Evolutionary conservation across 1,140 invertebrate species (phyloP).

Genomic region (Batillaria attramentaria): DNA sequence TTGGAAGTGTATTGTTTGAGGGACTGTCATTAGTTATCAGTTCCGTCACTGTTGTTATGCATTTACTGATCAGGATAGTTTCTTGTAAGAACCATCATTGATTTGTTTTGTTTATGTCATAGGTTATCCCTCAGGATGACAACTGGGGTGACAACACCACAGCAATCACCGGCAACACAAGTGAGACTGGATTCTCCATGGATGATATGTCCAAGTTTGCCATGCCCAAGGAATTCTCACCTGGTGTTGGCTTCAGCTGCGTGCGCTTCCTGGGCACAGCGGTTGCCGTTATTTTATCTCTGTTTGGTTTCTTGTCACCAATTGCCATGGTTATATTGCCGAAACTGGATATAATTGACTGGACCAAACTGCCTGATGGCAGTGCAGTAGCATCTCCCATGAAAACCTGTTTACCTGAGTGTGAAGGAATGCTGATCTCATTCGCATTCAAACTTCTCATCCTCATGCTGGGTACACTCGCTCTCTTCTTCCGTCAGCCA

Average conservation of each 20-base stretch:
- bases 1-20: too few relatives aligned
- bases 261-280: slow-evolving; percentile 76
- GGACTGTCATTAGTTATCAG: not conserved
- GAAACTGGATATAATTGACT: slow-evolving; percentile 76
- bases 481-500: slow-evolving; percentile 75
- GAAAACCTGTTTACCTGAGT: slow-evolving; percentile 83
- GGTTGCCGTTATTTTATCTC: slow-evolving; percentile 83
- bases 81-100: not conserved
- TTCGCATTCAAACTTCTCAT: slow-evolving; percentile 93
- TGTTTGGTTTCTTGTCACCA: slow-evolving; percentile 90
- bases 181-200: slow-evolving; percentile 85
- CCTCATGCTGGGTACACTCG: slow-evolving; percentile 94
- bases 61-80: not conserved
- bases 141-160: slow-evolving; percentile 99
- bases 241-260: slow-evolving; percentile 71
- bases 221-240: slow-evolving; percentile 19
- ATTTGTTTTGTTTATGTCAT: slow-evolving; percentile 70
- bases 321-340: slow-evolving; percentile 95
- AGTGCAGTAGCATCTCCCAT: not conserved
- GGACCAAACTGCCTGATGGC: slow-evolving; percentile 56
- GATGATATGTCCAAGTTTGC: slow-evolving; percentile 80
- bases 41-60: slow-evolving; percentile 4
- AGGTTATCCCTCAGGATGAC: slow-evolving; percentile 93
- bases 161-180: slow-evolving; percentile 96
- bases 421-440: slow-evolving; percentile 90